These are phyloP conservation scores for Heteromurus nitidus DNA, from an alignment of 2,888 invertebrate species.

Conservation along the genomic window DNA sequence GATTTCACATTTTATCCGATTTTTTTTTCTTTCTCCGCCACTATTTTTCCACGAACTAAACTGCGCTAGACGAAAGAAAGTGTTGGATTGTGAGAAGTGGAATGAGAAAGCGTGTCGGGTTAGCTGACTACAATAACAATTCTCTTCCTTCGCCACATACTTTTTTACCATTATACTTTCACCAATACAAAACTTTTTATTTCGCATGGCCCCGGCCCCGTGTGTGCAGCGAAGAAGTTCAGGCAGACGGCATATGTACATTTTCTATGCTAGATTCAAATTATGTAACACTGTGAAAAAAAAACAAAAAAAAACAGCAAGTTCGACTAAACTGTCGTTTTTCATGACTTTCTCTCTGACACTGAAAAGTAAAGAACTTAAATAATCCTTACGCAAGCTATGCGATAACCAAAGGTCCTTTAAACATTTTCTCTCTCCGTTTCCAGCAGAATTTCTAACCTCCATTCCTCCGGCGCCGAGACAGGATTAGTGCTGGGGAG, in stretches of 20 bases:
- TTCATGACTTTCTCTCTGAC: neutral
- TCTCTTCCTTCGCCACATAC: neutral
- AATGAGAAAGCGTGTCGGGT: neutral
- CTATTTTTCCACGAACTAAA: neutral
- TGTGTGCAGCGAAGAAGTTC: neutral
- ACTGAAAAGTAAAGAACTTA: neutral
- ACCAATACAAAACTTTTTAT: neutral
- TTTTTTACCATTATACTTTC: neutral
- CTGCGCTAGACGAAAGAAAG: no score
- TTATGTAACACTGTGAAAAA: neutral
- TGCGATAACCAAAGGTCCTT: conserved; percentile 41
- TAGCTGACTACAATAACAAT: neutral
- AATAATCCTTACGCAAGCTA: neutral
- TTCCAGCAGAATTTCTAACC: neutral
- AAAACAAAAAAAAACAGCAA: neutral
- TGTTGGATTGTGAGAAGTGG: neutral
- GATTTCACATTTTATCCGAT: neutral
- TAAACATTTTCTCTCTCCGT: conserved; percentile 51
- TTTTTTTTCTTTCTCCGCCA: neutral
- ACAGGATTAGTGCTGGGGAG: neutral
- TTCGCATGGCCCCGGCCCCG: neutral
- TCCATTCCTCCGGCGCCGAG: neutral
- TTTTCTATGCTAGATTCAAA: neutral
- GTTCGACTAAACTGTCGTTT: neutral
- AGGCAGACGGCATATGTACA: neutral